A percentile compares a stretch with the other conserved stretches of the same genome.
These are phyloP conservation scores for Drosophila bifasciata DNA, from an alignment of 1,140 invertebrate genomes.

Conservation along the genomic window DNA sequence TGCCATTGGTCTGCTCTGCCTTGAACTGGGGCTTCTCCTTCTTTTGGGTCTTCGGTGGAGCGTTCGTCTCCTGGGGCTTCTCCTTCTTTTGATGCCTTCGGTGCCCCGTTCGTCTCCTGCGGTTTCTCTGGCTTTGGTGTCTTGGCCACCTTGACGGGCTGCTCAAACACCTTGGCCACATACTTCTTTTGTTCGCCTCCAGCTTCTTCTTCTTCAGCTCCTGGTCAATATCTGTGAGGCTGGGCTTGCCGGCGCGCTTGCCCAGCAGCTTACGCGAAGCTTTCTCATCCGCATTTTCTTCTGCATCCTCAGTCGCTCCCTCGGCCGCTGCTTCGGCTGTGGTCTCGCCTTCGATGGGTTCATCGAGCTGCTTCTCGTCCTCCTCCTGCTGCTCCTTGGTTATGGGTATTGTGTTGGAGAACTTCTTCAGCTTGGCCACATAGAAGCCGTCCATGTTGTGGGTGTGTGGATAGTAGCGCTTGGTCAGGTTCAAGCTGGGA, in stretches of 20 bases:
- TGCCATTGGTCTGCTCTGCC: slow-evolving; percentile 15
- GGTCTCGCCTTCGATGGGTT: slow-evolving; percentile 57
- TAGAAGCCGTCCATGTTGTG: slow-evolving; percentile 99
- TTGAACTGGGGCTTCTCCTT: slow-evolving; percentile 4
- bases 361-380: slow-evolving; percentile 74
- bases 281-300: slow-evolving; percentile 53
- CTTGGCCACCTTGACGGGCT: slow-evolving; percentile 73
- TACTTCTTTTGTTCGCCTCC: slow-evolving; percentile 80
- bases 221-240: slow-evolving; percentile 61
- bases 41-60: background rate
- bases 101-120: background rate
- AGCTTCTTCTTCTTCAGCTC: slow-evolving; percentile 82
- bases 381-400: slow-evolving; percentile 86
- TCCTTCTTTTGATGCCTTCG: slow-evolving; percentile 4
- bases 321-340: background rate
- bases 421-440: slow-evolving; percentile 99
- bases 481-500: slow-evolving; percentile 94
- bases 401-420: slow-evolving; percentile 91
- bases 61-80: slow-evolving; percentile 4
- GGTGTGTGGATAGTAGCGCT: slow-evolving; percentile 97
- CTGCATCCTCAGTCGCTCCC: slow-evolving; percentile 68
- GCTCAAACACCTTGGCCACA: slow-evolving; percentile 82
- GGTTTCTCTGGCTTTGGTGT: slow-evolving; percentile 51
- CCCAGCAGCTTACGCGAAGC: slow-evolving; percentile 58
- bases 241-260: slow-evolving; percentile 80